A percentile compares a stretch with the other conserved stretches of the same genome.
These are phyloP conservation scores for Eupeodes luniger DNA, from an alignment of 2,888 invertebrate genomes.

Conservation along the genomic window DNA sequence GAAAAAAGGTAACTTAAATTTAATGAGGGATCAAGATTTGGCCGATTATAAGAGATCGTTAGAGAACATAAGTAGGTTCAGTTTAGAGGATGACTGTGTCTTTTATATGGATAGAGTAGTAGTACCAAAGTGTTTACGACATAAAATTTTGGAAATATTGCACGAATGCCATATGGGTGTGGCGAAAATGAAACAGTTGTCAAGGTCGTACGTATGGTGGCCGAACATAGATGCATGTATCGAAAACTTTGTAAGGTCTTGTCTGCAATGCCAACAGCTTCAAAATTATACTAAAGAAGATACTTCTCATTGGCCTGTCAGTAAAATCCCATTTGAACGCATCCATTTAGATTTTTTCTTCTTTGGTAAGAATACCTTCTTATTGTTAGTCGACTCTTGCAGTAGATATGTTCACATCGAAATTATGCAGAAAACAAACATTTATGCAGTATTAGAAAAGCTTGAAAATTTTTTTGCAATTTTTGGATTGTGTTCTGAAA, in stretches of 20 bases:
- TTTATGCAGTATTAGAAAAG: background rate
- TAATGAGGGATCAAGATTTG: background rate
- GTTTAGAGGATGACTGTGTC: background rate
- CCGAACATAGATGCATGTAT: background rate
- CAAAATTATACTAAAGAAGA: background rate
- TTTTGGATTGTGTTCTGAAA: background rate
- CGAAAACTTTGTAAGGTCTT: background rate
- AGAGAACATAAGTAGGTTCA: background rate
- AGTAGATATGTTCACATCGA: too few species aligned
- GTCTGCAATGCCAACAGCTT: background rate
- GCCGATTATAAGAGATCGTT: background rate
- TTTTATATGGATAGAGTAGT: background rate
- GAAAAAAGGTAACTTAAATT: background rate
- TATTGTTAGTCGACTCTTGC: too few species aligned
- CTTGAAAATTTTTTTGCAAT: background rate
- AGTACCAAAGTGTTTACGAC: background rate
- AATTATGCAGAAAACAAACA: background rate
- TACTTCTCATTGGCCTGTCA: background rate
- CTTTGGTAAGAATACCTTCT: too few species aligned
- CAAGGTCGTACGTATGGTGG: background rate
- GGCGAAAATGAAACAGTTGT: background rate
- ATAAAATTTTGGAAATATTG: background rate
- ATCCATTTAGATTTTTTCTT: too few species aligned
- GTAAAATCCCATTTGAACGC: background rate
- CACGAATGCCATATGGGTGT: background rate